Percentiles rank a stretch among this genome's conserved stretches.
Evolutionary conservation across 2,113 vertebrate genomes (phyloP).

Genomic region (Pachypanchax playfairii): DNA sequence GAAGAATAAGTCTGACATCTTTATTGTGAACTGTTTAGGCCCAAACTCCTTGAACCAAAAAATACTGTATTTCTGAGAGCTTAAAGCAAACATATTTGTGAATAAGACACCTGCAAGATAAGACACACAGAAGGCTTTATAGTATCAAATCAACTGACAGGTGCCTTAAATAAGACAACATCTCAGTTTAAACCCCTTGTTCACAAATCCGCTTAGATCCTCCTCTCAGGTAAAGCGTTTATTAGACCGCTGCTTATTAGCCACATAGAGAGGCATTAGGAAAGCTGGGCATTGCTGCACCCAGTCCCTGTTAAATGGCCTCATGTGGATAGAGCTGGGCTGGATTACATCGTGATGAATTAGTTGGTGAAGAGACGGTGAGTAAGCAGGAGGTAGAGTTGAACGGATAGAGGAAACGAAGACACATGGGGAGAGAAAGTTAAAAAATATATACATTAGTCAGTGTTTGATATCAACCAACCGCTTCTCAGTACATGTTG

Average conservation of each 20-base stretch:
- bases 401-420: constrained; percentile 22
- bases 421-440: constrained; percentile 33
- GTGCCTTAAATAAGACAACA: constrained; percentile 75
- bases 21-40: constrained; percentile 57
- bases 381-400: constrained; percentile 46
- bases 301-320: constrained; percentile 70
- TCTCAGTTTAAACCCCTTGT: constrained; percentile 66
- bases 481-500: constrained; percentile 88
- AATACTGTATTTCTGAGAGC: constrained; percentile 38
- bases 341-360: constrained; percentile 74
- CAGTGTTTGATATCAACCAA: constrained; percentile 80
- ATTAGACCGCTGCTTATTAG: constrained; percentile 76
- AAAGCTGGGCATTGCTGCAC: constrained; percentile 68
- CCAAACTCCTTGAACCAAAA: constrained; percentile 50
- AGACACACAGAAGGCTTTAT: constrained; percentile 61
- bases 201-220: constrained; percentile 75
- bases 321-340: constrained; percentile 64
- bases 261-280: constrained; percentile 73
- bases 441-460: constrained; percentile 62
- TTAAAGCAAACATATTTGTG: constrained; percentile 44
- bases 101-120: constrained; percentile 45
- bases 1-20: constrained; percentile 63
- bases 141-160: constrained; percentile 71
- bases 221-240: constrained; percentile 69
- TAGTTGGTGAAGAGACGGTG: constrained; percentile 58